These are phyloP conservation scores for Chrysoperla carnea DNA, from an alignment of 1,140 invertebrate genomes.

Conservation along the genomic window DNA sequence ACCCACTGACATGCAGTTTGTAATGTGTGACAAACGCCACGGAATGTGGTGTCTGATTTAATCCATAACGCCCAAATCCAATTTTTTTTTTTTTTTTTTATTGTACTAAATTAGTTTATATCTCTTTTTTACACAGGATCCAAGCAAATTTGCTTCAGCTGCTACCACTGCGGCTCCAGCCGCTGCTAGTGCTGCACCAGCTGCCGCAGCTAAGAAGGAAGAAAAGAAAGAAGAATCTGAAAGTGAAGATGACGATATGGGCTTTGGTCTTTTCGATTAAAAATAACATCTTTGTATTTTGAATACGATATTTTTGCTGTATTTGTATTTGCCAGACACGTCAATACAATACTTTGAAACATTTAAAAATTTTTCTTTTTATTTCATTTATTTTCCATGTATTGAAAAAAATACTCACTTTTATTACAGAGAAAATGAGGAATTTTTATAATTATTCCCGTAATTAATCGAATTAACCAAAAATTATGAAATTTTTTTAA, in stretches of 20 bases:
- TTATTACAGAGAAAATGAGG: too few species aligned
- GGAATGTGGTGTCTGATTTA: background rate
- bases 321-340: too few species aligned
- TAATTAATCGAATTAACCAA: too few species aligned
- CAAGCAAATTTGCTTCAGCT: slow-evolving; percentile 74
- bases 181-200: slow-evolving; percentile 34
- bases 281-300: background rate
- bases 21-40: background rate
- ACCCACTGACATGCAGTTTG: slow-evolving; percentile 21
- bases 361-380: too few species aligned
- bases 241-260: slow-evolving; percentile 90
- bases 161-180: slow-evolving; percentile 41
- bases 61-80: background rate
- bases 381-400: too few species aligned
- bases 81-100: slow-evolving; percentile 1
- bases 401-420: too few species aligned
- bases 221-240: slow-evolving; percentile 67
- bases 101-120: slow-evolving; percentile 3
- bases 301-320: too few species aligned
- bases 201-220: slow-evolving; percentile 43
- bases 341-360: too few species aligned
- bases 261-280: slow-evolving; percentile 92
- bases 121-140: slow-evolving; percentile 49
- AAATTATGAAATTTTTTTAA: too few species aligned
- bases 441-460: too few species aligned